Evolutionary conservation across 1,140 invertebrate species (phyloP).

Genomic region (Ectropis grisescens): DNA sequence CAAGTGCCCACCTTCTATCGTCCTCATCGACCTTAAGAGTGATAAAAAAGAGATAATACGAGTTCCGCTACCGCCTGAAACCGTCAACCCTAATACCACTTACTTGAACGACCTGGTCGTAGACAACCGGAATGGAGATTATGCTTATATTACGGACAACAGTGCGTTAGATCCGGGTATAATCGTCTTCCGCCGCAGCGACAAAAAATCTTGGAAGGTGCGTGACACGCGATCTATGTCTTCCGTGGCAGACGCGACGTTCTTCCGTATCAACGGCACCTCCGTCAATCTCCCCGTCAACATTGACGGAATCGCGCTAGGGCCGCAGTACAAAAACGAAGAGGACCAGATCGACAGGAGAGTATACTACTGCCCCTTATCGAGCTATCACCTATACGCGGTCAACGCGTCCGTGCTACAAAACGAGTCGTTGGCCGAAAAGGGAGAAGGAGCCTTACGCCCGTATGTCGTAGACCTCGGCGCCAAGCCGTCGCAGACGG

Average conservation of each 20-base stretch:
- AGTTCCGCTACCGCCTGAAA: constrained; percentile 70
- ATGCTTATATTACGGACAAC: constrained; percentile 79
- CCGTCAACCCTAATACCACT: constrained; percentile 63
- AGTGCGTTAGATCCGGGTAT: constrained; percentile 76
- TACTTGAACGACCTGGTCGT: constrained; percentile 78
- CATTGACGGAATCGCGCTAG: constrained; percentile 78
- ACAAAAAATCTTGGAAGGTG: constrained; percentile 77
- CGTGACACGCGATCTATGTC: constrained; percentile 74
- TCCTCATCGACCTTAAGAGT: constrained; percentile 77
- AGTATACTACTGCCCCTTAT: constrained; percentile 76
- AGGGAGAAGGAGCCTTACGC: constrained; percentile 30
- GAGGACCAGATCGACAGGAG: constrained; percentile 57
- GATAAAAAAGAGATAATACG: constrained; percentile 67
- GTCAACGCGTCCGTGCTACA: constrained; percentile 71
- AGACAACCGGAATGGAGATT: constrained; percentile 75
- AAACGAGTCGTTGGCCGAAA: constrained; percentile 57
- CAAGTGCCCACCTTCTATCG: constrained; percentile 75
- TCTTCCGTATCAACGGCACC: constrained; percentile 72
- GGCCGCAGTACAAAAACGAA: constrained; percentile 59
- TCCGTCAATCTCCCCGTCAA: constrained; percentile 67
- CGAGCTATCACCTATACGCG: constrained; percentile 75
- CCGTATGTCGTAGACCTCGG: constrained; percentile 71
- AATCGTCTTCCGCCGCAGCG: constrained; percentile 74
- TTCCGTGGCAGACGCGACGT: constrained; percentile 66
- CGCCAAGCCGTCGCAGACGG: constrained; percentile 74